These are phyloP conservation scores for Lycopodina hypogea DNA, from an alignment of 37 sponge, comb jelly and placozoan genomes.

Conservation along the genomic window DNA sequence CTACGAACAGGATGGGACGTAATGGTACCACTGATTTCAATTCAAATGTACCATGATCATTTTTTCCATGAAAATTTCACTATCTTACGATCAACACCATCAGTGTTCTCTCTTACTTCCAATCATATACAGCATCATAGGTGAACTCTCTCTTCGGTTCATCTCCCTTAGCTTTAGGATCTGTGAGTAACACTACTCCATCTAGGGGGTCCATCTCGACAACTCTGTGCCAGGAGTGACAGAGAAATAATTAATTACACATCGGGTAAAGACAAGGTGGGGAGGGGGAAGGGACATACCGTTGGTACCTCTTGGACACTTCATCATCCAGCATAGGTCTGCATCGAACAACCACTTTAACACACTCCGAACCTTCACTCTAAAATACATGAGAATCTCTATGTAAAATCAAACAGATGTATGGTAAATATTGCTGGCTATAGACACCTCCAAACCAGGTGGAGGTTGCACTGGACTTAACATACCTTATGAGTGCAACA, in stretches of 20 bases:
- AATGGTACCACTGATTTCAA: too few relatives aligned
- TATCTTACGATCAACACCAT: too few relatives aligned
- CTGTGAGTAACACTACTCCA: constrained; percentile 59
- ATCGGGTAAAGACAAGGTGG: background rate
- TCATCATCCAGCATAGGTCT: constrained; percentile 86
- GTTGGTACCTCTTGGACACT: constrained; percentile 41
- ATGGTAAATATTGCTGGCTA: too few relatives aligned
- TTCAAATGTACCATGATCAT: background rate
- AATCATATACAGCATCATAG: constrained; percentile 95
- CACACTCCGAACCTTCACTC: constrained; percentile 82
- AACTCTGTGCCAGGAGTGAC: constrained; percentile 37
- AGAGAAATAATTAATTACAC: background rate
- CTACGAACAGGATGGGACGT: too few relatives aligned
- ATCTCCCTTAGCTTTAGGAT: constrained; percentile 42
- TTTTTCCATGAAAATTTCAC: background rate
- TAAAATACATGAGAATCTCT: background rate
- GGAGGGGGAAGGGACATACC: constrained; percentile 19
- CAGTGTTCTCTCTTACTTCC: constrained; percentile 85
- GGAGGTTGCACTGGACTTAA: too few relatives aligned
- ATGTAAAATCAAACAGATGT: too few relatives aligned
- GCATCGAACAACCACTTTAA: constrained; percentile 95
- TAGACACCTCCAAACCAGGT: too few relatives aligned
- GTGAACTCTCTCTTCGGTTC: constrained; percentile 82
- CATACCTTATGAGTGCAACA: too few relatives aligned
- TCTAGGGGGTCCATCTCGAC: constrained; percentile 77